Conservation (phyloP, 2,113 vertebrate species). For the Eulacestoma nigropectus region DNA sequence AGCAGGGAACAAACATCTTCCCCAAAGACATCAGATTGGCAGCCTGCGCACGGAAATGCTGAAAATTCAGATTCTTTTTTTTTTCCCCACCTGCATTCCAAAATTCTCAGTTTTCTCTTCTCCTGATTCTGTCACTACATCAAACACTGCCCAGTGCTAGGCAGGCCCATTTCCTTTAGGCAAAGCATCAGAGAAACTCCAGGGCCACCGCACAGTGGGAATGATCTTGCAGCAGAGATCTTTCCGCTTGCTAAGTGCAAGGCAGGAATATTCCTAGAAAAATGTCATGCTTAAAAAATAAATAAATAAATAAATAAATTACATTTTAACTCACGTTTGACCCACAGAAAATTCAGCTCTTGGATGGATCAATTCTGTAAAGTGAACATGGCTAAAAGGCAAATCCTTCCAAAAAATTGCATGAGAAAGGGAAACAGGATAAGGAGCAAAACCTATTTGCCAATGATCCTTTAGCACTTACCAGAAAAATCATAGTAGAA, state of each 20-base stretch:
- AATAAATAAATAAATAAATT: neutral
- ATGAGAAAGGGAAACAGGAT: neutral
- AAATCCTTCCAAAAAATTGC: neutral
- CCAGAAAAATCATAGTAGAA: neutral
- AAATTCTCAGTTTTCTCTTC: neutral
- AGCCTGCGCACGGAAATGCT: neutral
- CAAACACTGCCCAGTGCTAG: neutral
- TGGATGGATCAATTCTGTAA: neutral
- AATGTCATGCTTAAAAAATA: neutral
- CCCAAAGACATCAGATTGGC: accelerated
- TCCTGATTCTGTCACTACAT: neutral
- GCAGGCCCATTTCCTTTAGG: neutral
- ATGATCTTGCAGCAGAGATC: neutral
- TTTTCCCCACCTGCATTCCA: neutral
- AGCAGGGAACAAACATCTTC: neutral
- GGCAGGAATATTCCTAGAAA: neutral
- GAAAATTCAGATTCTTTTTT: neutral
- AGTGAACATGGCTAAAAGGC: neutral
- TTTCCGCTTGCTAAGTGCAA: neutral
- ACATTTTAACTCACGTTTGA: neutral
- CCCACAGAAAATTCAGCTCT: neutral
- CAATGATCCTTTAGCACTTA: neutral
- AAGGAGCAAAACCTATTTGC: neutral
- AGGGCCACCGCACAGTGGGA: neutral
- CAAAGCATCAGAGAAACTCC: neutral